These are phyloP conservation scores for Doryteuthis pealeii DNA, from an alignment of 1,140 invertebrate species.

Conservation along the genomic window DNA sequence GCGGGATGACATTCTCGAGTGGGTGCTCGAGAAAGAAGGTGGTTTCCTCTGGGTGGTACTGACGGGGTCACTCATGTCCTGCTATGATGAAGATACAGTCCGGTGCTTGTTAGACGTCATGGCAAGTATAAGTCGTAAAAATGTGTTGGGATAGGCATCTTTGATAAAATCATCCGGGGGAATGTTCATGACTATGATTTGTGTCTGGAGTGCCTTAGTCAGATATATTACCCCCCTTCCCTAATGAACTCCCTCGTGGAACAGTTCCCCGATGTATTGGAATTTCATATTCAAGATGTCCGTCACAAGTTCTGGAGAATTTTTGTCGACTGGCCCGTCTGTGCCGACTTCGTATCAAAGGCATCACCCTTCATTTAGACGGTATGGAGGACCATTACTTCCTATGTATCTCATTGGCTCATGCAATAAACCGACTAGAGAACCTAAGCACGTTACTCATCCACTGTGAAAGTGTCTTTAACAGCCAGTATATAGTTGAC, in stretches of 20 bases:
- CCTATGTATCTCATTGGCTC: slow-evolving; percentile 22
- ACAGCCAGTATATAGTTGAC: slow-evolving; percentile 28
- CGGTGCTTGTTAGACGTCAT: background rate
- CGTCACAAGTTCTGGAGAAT: background rate
- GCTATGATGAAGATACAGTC: slow-evolving; percentile 3
- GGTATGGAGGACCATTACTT: slow-evolving; percentile 21
- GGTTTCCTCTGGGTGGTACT: background rate
- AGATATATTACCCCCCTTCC: background rate
- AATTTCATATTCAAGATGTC: slow-evolving; percentile 6
- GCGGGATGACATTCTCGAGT: background rate
- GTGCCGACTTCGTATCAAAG: slow-evolving; percentile 21
- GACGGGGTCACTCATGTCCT: background rate
- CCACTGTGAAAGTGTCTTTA: slow-evolving; percentile 27
- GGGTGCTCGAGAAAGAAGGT: background rate
- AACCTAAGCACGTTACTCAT: slow-evolving; percentile 24
- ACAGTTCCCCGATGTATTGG: slow-evolving; percentile 5
- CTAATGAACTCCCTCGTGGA: background rate
- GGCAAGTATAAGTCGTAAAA: background rate
- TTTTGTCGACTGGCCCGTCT: background rate
- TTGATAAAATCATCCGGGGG: slow-evolving; percentile 7
- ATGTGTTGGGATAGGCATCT: slow-evolving; percentile 3
- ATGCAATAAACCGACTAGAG: slow-evolving; percentile 24
- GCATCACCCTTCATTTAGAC: slow-evolving; percentile 42
- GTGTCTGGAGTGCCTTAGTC: slow-evolving; percentile 9
- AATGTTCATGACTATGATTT: slow-evolving; percentile 5